Base-by-base conservation (phyloP, 2,113 vertebrate species). In the Nothocercus julius region DNA sequence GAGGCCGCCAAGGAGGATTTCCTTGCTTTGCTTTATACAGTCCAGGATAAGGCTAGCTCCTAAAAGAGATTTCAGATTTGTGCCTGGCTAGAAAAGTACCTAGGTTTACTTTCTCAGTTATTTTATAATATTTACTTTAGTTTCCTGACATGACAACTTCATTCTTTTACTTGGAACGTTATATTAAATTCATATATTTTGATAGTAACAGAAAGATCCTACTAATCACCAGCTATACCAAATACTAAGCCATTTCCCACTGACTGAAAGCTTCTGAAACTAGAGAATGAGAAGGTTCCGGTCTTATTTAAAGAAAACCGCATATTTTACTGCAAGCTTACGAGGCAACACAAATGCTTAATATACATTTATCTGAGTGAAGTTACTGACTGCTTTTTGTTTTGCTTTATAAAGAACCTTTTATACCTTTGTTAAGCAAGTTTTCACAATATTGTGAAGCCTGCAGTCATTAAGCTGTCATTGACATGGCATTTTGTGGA, bases 401-500 rank as follows among this genome's bases (percentile, higher is more conserved):
- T 68, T 90, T 53, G 56, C 73, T 85, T 53, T 45, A 61, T 32
- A 68, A 93, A 92, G 20, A 68, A 69, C 51, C 47, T 68, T 64
- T 88, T 9, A 38, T 21, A 63, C 34, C 54, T 85, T 2, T 11
- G n/a, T n/a, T 78, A 30, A 82, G 69, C 38, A 62, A 75, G 70
- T 70, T 89, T 64, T 94, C 87, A 90, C 58, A 97, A 93, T 85
- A 81, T 83, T 94, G 88, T 92, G 90, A 94, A 92, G 81, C 2
- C n/a, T 54, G 56, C 13, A 3, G 4, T 66, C 90, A 82, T 90
- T 75, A 91, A 86, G 76, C 1, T 94, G 95, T 91, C 90, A 81
- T 1, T 30, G 87, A n/a, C 2, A 2, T 36, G 81, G 83, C 81
- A 62, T 9, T 63, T 22, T 73, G 64, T 73, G 63, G 75, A 88